phyloP scores from a whole-genome alignment of 1,140 invertebrate genomes.

The Archegozetes longisetosus region DNA sequence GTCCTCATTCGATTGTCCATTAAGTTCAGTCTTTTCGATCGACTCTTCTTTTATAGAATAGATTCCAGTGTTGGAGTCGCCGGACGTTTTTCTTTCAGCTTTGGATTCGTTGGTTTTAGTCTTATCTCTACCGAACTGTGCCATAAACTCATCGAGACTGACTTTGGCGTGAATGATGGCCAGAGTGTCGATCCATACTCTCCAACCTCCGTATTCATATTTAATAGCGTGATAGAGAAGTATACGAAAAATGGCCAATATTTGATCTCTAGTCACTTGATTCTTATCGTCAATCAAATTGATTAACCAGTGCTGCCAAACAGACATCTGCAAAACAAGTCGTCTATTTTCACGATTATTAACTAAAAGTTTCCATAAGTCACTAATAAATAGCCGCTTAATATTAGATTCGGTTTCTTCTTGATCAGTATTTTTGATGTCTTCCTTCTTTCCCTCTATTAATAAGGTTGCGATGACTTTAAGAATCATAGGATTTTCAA shows the following conservation, averaged over 20 bases:
- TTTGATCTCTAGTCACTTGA: slow-evolving; percentile 85
- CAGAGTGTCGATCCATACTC: slow-evolving; percentile 98
- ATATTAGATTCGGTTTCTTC: neutral
- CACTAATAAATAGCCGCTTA: slow-evolving; percentile 75
- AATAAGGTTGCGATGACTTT: slow-evolving; percentile 84
- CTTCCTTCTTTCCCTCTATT: slow-evolving; percentile 14
- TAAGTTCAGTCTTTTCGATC: neutral
- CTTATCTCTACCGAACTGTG: slow-evolving; percentile 5
- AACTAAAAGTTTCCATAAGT: slow-evolving; percentile 91
- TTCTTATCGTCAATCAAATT: slow-evolving; percentile 94
- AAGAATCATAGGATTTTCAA: slow-evolving; percentile 59
- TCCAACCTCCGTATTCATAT: slow-evolving; percentile 98
- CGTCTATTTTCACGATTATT: slow-evolving; percentile 86
- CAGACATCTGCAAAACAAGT: slow-evolving; percentile 90
- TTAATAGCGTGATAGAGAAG: slow-evolving; percentile 96
- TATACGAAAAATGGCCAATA: slow-evolving; percentile 92
- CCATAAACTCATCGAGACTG: slow-evolving; percentile 21
- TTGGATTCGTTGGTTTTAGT: neutral
- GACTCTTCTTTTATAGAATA: neutral
- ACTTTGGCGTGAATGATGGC: slow-evolving; percentile 99
- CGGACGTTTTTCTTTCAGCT: neutral
- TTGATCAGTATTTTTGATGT: slow-evolving; percentile 3
- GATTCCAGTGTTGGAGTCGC: neutral
- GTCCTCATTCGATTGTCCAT: neutral
- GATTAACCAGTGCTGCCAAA: slow-evolving; percentile 99